Evolutionary conservation across 2,797 vertebrate species (phyloP).

Genomic region (Eulemur albifrons): DNA sequence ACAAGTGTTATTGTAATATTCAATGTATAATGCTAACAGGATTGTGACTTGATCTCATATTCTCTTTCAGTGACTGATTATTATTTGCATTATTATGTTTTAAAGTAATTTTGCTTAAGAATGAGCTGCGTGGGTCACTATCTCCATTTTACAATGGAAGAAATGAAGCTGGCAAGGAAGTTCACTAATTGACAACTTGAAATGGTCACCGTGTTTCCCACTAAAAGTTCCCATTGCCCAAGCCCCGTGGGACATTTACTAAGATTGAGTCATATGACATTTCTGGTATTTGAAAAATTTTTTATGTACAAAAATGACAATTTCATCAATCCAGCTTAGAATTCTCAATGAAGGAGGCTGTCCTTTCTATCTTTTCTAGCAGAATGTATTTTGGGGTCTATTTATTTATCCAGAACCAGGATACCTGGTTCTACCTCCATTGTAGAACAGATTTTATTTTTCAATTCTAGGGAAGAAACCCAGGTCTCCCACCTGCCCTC

Average conservation of each 20-base stretch:
- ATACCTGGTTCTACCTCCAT: background rate
- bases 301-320: background rate
- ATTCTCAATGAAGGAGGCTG: background rate
- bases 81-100: background rate
- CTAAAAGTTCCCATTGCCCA: background rate
- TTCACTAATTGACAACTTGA: background rate
- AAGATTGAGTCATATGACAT: background rate
- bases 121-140: background rate
- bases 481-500: background rate
- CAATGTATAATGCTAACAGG: background rate
- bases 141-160: background rate
- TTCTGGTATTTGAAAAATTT: background rate
- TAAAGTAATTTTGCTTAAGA: background rate
- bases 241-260: background rate
- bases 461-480: background rate
- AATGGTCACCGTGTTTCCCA: background rate
- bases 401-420: background rate
- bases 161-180: background rate
- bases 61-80: background rate
- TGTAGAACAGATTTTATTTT: conserved; percentile 18
- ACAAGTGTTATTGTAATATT: background rate
- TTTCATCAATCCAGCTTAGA: background rate
- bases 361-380: background rate
- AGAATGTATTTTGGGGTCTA: background rate
- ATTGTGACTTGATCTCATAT: background rate